phyloP scores from a whole-genome alignment of 2,888 invertebrate species.

The Lithophane semibrunnea region DNA sequence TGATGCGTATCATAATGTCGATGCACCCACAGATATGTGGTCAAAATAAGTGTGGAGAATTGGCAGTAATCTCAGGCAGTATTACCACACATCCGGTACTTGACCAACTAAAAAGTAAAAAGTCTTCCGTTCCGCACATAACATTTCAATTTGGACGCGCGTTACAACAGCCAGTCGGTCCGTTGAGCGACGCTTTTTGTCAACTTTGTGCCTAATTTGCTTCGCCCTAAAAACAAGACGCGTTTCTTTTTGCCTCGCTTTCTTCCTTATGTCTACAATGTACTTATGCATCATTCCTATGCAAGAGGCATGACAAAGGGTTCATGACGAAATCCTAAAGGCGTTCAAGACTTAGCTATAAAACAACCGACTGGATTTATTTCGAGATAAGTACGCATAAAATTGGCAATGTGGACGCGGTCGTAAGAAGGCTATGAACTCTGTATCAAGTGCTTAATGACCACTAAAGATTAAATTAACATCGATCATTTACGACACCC shows the following conservation, averaged over 20 bases:
- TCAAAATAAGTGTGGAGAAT: constrained; percentile 71
- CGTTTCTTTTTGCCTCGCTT: constrained; percentile 69
- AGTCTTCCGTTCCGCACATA: constrained; percentile 88
- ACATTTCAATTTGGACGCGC: constrained; percentile 83
- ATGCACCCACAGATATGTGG: constrained; percentile 67
- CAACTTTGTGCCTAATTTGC: constrained; percentile 85
- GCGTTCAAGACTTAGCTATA: constrained; percentile 50
- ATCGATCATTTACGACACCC: constrained; percentile 79
- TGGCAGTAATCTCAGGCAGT: constrained; percentile 70
- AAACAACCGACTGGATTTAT: constrained; percentile 66
- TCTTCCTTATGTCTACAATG: constrained; percentile 55
- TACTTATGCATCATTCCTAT: constrained; percentile 38
- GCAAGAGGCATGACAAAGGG: constrained; percentile 18
- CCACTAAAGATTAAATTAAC: constrained; percentile 78
- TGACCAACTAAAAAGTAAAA: constrained; percentile 82
- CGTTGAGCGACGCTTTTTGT: constrained; percentile 78
- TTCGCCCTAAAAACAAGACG: constrained; percentile 75
- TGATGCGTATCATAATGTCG: constrained; percentile 69
- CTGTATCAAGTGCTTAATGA: constrained; percentile 78
- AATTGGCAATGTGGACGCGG: constrained; percentile 65
- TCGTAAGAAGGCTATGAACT: constrained; percentile 71
- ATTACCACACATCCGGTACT: constrained; percentile 86
- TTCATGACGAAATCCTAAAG: constrained; percentile 28
- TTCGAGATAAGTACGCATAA: constrained; percentile 70
- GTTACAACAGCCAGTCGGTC: constrained; percentile 69